These are phyloP conservation scores for Asbolus verrucosus DNA, from an alignment of 1,140 invertebrate species.

Conservation along the genomic window DNA sequence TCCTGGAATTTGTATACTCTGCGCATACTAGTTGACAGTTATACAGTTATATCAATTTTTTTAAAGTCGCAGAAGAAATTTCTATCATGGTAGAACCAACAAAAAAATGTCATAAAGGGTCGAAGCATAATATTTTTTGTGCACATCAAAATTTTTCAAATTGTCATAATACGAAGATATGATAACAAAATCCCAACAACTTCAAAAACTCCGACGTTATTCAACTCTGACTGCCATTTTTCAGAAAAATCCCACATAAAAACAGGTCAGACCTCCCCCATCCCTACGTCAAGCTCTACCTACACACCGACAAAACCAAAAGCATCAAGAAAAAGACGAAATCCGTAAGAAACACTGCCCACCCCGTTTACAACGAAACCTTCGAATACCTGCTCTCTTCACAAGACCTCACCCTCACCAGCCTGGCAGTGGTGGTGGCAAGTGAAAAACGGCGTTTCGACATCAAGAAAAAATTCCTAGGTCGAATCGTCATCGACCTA, in stretches of 20 bases:
- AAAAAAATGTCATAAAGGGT: no score
- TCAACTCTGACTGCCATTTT: no score
- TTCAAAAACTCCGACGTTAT: no score
- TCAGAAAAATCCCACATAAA: background rate
- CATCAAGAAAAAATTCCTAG: background rate
- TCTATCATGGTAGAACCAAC: no score
- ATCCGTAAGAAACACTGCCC: conserved; percentile 70
- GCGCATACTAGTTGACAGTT: no score
- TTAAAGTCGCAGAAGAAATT: no score
- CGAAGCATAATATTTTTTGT: no score
- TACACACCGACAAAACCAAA: conserved; percentile 87
- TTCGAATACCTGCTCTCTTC: conserved; percentile 86
- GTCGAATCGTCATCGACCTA: background rate
- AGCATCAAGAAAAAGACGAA: conserved; percentile 91
- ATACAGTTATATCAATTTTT: no score
- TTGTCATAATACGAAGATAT: no score
- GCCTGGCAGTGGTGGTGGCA: conserved; percentile 81
- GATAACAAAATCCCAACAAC: no score
- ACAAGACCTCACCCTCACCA: conserved; percentile 74
- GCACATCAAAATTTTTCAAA: no score
- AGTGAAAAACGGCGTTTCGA: conserved; percentile 73
- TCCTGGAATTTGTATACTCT: no score
- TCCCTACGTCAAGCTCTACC: conserved; percentile 92
- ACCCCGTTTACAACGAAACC: conserved; percentile 90
- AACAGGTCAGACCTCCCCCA: background rate